Evolutionary conservation across 2,888 invertebrate species (phyloP).

Genomic region (Bimastos eiseni): DNA sequence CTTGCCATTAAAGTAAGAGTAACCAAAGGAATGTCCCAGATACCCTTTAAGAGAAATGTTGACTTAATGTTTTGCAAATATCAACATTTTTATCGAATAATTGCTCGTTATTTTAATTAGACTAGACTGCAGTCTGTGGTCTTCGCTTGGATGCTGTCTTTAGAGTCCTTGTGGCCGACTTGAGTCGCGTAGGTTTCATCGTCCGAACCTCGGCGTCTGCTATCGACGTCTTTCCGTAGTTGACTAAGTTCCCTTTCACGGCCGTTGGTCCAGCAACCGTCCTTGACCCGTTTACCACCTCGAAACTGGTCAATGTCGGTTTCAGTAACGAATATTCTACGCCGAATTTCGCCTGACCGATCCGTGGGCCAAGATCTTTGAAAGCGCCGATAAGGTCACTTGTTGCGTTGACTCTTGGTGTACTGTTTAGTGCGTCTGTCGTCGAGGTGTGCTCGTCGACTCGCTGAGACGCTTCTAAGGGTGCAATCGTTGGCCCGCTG

Average conservation of each 20-base stretch:
- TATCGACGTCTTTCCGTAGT: neutral
- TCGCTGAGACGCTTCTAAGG: neutral
- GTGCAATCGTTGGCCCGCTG: neutral
- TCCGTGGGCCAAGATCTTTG: neutral
- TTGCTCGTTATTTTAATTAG: neutral
- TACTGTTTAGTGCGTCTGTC: neutral
- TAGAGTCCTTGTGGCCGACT: neutral
- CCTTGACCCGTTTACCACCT: neutral
- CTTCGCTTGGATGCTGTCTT: neutral
- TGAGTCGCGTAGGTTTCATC: neutral
- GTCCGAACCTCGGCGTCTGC: neutral
- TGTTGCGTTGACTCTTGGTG: neutral
- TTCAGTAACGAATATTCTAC: neutral
- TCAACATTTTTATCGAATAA: no score
- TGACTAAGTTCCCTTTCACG: no score
- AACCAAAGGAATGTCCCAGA: no score
- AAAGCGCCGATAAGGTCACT: neutral
- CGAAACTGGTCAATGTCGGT: neutral
- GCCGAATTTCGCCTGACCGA: neutral
- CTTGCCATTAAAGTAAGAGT: no score
- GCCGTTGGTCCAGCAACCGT: neutral
- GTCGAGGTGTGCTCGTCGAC: neutral
- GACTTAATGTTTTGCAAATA: no score
- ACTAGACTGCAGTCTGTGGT: neutral
- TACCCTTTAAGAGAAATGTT: no score